A percentile compares a stretch with the other conserved stretches of the same genome.
Conservation (phyloP, 2,797 vertebrate genomes). For the Rhinophrynus dorsalis region DNA sequence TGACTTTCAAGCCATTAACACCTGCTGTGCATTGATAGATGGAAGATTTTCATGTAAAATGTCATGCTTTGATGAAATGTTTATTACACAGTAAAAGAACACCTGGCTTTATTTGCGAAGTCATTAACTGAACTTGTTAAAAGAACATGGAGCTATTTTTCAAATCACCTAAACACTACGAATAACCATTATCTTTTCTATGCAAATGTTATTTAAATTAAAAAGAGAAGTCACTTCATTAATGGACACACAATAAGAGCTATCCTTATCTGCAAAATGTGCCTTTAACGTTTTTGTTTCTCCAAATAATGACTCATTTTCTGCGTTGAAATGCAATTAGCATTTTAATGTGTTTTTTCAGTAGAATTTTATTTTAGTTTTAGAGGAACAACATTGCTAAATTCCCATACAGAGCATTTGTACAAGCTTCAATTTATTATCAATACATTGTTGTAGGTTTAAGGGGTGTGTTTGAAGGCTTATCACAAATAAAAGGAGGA, state of each 20-base stretch:
- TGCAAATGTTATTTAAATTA: too few species aligned
- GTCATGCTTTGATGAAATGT: not conserved
- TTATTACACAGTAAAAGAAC: not conserved
- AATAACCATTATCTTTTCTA: too few species aligned
- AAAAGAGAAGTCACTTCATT: constrained; percentile 2
- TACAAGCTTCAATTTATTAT: not conserved
- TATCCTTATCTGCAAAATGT: not conserved
- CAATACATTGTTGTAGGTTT: constrained; percentile 14
- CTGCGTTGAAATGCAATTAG: not conserved
- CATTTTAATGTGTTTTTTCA: constrained; percentile 4
- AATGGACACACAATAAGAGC: not conserved
- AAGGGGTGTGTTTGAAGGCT: constrained; percentile 6
- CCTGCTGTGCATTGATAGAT: too few species aligned
- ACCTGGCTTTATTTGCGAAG: not conserved
- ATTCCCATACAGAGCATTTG: not conserved
- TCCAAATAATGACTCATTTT: not conserved
- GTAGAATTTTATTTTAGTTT: not conserved
- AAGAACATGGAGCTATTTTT: too few species aligned
- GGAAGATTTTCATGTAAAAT: not conserved
- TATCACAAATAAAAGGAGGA: constrained; percentile 16
- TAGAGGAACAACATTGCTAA: not conserved
- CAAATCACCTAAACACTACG: too few species aligned
- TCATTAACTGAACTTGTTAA: too few species aligned
- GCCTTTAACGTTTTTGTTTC: not conserved
- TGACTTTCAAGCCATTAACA: too few species aligned